These are phyloP conservation scores for Remorina albescens DNA, from an alignment of 2,797 vertebrate genomes.

Conservation along the genomic window DNA sequence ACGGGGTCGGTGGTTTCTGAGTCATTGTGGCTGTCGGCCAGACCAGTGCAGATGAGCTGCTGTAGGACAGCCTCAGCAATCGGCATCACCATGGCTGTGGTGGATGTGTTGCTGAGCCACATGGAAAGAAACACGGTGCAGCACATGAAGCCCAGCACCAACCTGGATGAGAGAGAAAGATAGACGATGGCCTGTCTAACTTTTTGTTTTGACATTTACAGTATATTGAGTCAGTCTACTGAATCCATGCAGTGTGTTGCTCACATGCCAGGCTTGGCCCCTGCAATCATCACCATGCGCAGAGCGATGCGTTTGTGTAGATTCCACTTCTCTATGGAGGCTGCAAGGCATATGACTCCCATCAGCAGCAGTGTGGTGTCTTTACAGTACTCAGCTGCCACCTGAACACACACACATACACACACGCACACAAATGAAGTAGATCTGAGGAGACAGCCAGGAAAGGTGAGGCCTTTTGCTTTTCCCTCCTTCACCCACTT, in stretches of 20 bases:
- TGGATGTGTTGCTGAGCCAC: constrained; percentile 99
- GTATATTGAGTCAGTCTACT: too few species aligned
- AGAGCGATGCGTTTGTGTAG: constrained; percentile 96
- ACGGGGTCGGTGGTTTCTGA: constrained; percentile 79
- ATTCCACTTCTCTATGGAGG: constrained; percentile 98
- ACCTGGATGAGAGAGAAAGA: constrained; percentile 76
- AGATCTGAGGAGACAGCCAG: background rate
- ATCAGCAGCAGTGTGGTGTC: constrained; percentile 97
- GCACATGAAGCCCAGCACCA: constrained; percentile 98
- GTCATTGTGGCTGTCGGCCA: constrained; percentile 85
- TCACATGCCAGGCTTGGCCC: constrained; percentile 98
- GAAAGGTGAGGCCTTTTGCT: background rate
- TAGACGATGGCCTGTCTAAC: background rate
- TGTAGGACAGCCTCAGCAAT: constrained; percentile 97
- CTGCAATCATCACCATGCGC: constrained; percentile 97
- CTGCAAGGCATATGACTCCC: constrained; percentile 97
- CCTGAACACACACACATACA: constrained; percentile 79
- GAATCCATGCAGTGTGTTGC: constrained; percentile 57
- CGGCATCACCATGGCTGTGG: constrained; percentile 99
- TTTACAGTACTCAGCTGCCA: constrained; percentile 97
- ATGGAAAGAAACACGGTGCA: constrained; percentile 96
- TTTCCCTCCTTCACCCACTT: constrained; percentile 36
- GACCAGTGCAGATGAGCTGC: constrained; percentile 91
- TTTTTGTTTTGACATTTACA: background rate
- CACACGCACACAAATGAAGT: constrained; percentile 2